A percentile compares a stretch with the other conserved stretches of the same genome.
phyloP scores from a whole-genome alignment of 2,797 vertebrate genomes.

The Gambusia yucatana region DNA sequence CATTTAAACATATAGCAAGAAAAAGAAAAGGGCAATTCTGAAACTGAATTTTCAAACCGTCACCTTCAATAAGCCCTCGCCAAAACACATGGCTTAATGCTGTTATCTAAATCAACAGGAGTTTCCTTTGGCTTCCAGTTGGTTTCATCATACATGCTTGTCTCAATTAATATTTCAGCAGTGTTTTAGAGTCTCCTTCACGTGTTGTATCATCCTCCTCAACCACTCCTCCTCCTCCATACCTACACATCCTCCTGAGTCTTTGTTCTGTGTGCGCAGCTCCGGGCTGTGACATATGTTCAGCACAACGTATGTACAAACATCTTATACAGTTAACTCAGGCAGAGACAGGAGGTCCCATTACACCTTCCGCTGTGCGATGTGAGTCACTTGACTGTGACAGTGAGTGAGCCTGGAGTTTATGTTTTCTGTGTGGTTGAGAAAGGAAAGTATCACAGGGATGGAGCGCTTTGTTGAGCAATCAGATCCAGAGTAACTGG shows the following conservation, averaged over 20 bases:
- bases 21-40: neutral
- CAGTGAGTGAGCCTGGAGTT: conserved; percentile 8
- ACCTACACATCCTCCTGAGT: conserved; percentile 50
- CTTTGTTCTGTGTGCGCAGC: conserved; percentile 62
- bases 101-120: conserved; percentile 70
- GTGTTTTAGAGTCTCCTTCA: conserved; percentile 54
- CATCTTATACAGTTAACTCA: conserved; percentile 37
- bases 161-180: conserved; percentile 69
- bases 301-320: conserved; percentile 20
- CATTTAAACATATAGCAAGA: neutral
- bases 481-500: conserved; percentile 22
- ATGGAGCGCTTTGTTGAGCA: conserved; percentile 32
- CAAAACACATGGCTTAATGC: conserved; percentile 8
- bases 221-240: conserved; percentile 31
- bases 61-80: neutral
- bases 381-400: conserved; percentile 26
- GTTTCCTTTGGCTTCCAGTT: conserved; percentile 65
- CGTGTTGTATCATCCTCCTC: conserved; percentile 50
- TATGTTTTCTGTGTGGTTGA: neutral
- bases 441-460: conserved; percentile 20
- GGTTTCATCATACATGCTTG: conserved; percentile 66
- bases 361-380: conserved; percentile 21
- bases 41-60: neutral
- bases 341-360: conserved; percentile 30
- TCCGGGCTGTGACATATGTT: conserved; percentile 70